Percentiles rank a stretch among this genome's conserved stretches.
Evolutionary conservation across 2,113 vertebrate genomes (phyloP).

Genomic region (Centrocercus urophasianus): DNA sequence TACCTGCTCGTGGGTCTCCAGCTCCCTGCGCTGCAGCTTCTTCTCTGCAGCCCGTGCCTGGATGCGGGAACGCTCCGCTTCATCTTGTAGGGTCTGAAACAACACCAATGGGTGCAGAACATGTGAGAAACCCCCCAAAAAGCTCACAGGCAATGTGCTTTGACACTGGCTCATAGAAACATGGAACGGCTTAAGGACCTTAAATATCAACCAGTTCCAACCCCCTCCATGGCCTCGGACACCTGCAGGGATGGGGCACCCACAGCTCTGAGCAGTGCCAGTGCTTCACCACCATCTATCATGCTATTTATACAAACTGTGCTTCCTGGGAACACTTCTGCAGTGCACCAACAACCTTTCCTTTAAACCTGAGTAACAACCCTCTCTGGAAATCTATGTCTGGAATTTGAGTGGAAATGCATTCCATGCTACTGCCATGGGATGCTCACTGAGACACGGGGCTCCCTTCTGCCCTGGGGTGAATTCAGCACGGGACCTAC

Average conservation of each 20-base stretch:
- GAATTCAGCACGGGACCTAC: not conserved
- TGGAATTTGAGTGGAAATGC: conserved; percentile 52
- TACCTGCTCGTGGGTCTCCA: conserved; percentile 92
- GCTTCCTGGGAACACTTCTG: not conserved
- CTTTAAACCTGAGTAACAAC: conserved; percentile 8
- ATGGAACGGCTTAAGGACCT: too few species aligned
- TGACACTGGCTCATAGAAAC: not conserved
- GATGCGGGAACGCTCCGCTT: conserved; percentile 80
- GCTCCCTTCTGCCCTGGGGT: not conserved
- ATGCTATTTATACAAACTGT: not conserved
- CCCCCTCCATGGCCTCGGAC: too few species aligned
- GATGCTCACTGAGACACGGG: not conserved
- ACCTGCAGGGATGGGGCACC: too few species aligned
- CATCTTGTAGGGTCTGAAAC: conserved; percentile 86
- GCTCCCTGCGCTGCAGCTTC: conserved; percentile 84
- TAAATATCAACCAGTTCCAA: too few species aligned
- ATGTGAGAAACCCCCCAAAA: not conserved
- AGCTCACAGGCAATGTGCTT: not conserved
- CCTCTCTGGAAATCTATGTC: conserved; percentile 35
- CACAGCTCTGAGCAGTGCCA: too few species aligned
- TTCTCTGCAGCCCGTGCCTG: conserved; percentile 81
- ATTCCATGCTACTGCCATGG: conserved; percentile 3
- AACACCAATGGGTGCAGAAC: not conserved
- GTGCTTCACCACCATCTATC: not conserved
- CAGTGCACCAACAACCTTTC: not conserved